Evolutionary conservation across 2,797 vertebrate species (phyloP).

Genomic region (Nyctalus aviator): DNA sequence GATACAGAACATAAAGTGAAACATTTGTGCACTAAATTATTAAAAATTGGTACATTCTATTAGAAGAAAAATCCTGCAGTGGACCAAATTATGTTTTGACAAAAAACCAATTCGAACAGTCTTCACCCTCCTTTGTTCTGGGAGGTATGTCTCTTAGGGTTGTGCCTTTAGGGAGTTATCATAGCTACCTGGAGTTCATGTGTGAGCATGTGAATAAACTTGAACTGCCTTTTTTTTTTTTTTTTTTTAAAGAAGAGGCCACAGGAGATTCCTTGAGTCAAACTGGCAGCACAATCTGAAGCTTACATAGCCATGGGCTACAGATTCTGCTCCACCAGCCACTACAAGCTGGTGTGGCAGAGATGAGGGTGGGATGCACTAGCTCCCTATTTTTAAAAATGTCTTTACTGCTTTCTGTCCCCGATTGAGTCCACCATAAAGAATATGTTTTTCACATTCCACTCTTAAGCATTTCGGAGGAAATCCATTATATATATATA

Average conservation of each 20-base stretch:
- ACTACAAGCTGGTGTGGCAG: no score
- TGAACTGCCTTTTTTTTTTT: background rate
- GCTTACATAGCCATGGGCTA: background rate
- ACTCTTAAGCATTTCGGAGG: background rate
- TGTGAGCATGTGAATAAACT: background rate
- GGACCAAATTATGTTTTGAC: background rate
- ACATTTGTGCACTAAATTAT: background rate
- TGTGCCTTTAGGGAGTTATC: background rate
- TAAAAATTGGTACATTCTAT: background rate
- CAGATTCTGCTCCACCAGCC: background rate
- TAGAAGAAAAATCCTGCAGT: background rate
- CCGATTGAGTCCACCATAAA: background rate
- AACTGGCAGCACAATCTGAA: accelerated
- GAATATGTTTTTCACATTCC: background rate
- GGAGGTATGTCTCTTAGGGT: background rate
- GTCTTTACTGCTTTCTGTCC: background rate
- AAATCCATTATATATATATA: background rate
- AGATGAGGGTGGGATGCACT: background rate
- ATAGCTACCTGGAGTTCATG: background rate
- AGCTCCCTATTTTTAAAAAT: background rate
- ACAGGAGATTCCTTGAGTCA: background rate
- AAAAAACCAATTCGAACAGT: background rate
- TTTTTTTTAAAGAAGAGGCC: background rate
- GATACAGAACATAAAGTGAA: background rate
- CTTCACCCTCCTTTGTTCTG: background rate